Conservation (phyloP, 2,888 invertebrate genomes). For the Biston stratarius region DNA sequence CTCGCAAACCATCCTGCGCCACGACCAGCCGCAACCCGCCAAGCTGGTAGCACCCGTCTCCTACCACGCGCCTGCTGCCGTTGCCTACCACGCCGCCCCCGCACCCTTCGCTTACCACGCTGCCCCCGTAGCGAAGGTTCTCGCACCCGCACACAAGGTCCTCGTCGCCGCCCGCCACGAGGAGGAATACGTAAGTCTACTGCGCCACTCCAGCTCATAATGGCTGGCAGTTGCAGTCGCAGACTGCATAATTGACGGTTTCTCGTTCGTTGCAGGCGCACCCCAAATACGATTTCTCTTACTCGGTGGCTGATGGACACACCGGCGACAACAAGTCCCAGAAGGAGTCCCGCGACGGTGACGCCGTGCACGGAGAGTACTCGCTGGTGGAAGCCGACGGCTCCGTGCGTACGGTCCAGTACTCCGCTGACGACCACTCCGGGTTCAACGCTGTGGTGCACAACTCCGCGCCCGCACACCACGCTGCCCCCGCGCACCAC, state of each 20-base stretch:
- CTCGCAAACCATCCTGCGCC: conserved; percentile 77
- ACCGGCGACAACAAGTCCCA: conserved; percentile 88
- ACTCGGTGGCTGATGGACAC: conserved; percentile 86
- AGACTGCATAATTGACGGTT: not conserved
- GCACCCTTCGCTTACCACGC: conserved; percentile 51
- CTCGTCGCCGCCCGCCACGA: conserved; percentile 57
- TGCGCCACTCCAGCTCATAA: conserved; percentile 38
- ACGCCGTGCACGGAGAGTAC: conserved; percentile 87
- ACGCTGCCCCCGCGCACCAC: conserved; percentile 53
- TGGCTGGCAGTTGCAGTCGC: no score
- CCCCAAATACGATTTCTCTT: conserved; percentile 86
- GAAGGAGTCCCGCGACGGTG: conserved; percentile 86
- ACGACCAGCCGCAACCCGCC: conserved; percentile 61
- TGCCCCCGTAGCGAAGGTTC: conserved; percentile 55
- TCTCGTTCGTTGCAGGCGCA: conserved; percentile 71
- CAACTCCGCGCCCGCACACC: conserved; percentile 70
- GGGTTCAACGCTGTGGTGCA: conserved; percentile 80
- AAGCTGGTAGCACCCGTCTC: conserved; percentile 52
- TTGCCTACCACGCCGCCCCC: conserved; percentile 68
- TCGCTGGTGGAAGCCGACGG: conserved; percentile 81
- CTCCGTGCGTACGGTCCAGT: conserved; percentile 82
- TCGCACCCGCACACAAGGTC: conserved; percentile 56
- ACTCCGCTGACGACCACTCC: conserved; percentile 83
- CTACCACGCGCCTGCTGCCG: conserved; percentile 63
- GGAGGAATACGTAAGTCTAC: conserved; percentile 64